Base-by-base conservation (phyloP, 1,140 invertebrate species). In the Papilio glaucus region DNA sequence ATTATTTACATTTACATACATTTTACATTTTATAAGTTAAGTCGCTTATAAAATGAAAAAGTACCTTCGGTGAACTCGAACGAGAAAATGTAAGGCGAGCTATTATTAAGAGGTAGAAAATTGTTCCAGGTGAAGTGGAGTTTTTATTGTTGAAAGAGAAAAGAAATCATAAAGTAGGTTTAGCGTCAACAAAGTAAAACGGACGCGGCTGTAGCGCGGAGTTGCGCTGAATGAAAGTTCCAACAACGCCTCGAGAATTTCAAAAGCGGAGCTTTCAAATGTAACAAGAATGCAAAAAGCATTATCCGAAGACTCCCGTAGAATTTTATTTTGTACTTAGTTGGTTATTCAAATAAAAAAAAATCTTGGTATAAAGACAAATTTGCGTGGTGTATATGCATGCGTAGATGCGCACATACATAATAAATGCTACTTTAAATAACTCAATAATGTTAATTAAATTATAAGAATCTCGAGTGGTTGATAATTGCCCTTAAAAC, bases 161-260 rank as follows among this genome's bases (percentile, higher is more conserved):
- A 69, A 39, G 29, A 69, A 69, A 53, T 69, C 42, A 49, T 37
- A 69, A 69, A 53, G 67, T 69, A 69, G 67, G 67, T 69, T 69
- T 69, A 53, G 29, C 67, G 38, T 65, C 62, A 39, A 68, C 63
- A 26, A 26, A 29, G 38, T 42, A n/a, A 68, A 68, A 42, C 63
- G 38, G 13, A 26, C 38, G 15, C 63, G 38, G 12, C 13, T 26
- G 38, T 18, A 29, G 67, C 41, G 65, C 24, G 8, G n/a, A 29
- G 7, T 49, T 69, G 65, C 15, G 15, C 15, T 49, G 67, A 69
- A 53, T 53, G 45, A 65, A 65, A 65, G 38, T 39, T 65, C 33
- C 10, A 63, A 63, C 62, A 65, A 65, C 41, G 67, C 38, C 26
- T 37, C 67, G 67, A 49, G 67, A 42, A 69, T 29, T 69, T 69